These are phyloP conservation scores for Epirrhoe alternata DNA, from an alignment of 2,888 invertebrate species.

Conservation along the genomic window DNA sequence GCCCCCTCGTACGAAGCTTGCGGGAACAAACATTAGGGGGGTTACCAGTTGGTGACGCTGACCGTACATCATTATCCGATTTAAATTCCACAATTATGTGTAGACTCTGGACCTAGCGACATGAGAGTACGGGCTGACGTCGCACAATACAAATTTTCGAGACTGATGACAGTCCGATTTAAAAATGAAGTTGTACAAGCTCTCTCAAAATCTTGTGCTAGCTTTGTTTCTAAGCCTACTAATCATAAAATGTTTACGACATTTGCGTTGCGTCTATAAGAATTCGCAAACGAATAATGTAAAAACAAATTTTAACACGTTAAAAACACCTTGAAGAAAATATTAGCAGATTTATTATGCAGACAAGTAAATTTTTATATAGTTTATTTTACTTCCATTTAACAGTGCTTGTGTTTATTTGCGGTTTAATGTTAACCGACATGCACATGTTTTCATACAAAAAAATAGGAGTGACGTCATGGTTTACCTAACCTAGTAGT, in stretches of 20 bases:
- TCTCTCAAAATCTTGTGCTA: neutral
- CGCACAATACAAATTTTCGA: too few relatives aligned
- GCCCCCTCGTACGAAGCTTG: too few relatives aligned
- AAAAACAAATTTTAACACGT: neutral
- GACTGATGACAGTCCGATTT: too few relatives aligned
- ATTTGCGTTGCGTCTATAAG: neutral
- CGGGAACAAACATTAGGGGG: too few relatives aligned
- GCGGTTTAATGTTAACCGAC: neutral
- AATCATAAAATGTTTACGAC: neutral
- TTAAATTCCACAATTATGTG: too few relatives aligned
- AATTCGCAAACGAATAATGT: neutral
- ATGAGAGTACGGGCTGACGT: too few relatives aligned
- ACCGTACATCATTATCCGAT: too few relatives aligned
- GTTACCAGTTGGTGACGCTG: too few relatives aligned
- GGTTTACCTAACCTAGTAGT: neutral
- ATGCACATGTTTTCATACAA: neutral
- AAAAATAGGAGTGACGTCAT: neutral
- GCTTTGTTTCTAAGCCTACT: neutral
- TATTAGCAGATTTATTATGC: neutral
- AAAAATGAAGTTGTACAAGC: too few relatives aligned
- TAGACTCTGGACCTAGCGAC: too few relatives aligned
- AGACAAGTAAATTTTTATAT: neutral
- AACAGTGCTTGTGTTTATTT: neutral
- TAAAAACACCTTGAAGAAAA: neutral
- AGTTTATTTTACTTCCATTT: neutral